These are phyloP conservation scores for Tillus elongatus DNA, from an alignment of 2,888 invertebrate genomes.

Conservation along the genomic window DNA sequence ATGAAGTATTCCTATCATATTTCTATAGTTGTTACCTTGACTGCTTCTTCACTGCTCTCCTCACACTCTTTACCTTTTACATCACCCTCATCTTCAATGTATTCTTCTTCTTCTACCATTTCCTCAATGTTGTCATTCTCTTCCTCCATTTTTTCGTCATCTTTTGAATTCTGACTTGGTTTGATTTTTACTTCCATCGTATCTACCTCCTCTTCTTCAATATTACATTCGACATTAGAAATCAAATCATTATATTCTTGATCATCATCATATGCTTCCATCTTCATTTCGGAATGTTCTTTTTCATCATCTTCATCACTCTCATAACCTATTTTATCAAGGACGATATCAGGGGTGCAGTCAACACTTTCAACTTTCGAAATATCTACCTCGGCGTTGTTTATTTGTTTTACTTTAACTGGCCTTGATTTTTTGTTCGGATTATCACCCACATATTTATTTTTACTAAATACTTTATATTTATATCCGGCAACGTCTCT, in stretches of 20 bases:
- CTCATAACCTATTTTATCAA: constrained; percentile 15
- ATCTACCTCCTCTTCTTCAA: background rate
- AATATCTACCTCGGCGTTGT: constrained; percentile 5
- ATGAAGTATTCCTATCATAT: too few relatives aligned
- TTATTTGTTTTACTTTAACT: too few relatives aligned
- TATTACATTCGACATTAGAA: too few relatives aligned
- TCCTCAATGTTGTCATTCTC: constrained; percentile 2
- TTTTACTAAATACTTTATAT: constrained; percentile 34
- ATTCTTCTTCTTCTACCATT: constrained; percentile 3
- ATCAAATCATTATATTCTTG: constrained; percentile 5
- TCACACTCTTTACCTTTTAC: constrained; percentile 16
- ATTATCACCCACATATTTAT: constrained; percentile 24
- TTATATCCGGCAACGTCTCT: constrained; percentile 33
- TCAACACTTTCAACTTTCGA: constrained; percentile 15
- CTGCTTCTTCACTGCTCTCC: too few relatives aligned
- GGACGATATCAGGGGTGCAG: constrained; percentile 18
- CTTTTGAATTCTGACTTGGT: constrained; percentile 12
- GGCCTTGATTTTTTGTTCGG: constrained; percentile 9
- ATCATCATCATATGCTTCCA: too few relatives aligned
- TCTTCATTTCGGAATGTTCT: too few relatives aligned
- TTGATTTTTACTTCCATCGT: constrained; percentile 7
- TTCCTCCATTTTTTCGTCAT: constrained; percentile 12
- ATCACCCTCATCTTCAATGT: constrained; percentile 13
- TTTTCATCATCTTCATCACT: constrained; percentile 11
- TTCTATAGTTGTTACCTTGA: constrained; percentile 6